Base-by-base conservation (phyloP, 1,140 invertebrate species). In the Drosophila chauvacae region DNA sequence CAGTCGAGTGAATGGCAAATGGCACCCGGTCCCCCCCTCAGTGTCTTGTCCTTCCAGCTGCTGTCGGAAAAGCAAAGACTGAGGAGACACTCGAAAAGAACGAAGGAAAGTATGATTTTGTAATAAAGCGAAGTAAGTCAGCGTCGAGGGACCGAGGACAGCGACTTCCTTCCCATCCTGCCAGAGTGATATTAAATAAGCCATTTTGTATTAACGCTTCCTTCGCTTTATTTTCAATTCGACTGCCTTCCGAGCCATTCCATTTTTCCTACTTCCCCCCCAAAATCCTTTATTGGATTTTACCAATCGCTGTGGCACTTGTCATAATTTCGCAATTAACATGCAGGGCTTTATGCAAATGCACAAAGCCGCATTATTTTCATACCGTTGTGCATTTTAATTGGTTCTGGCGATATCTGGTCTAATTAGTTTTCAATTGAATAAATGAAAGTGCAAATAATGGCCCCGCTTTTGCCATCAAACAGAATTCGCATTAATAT, bases 101-200 rank as follows among this genome's bases (percentile, higher is more conserved):
- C 66, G 64, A 20, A 5, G 35, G 39, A 60, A 28, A 50, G 41
- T 59, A 72, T 60, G 62, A 77, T 77, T 77, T 77, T 68, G 74
- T 65, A 77, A 77, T 77, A 77, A 77, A 60, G 63, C 56, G 39
- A 77, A 77, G 74, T 61, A 77, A 77, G 63, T 41, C 48, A 18
- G 50, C 23, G 14, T 13, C 60, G 14, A 18, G 33, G 60, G 47
- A 41, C 18, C 18, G 42, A 2, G 16, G 23, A 35, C 20, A 18
- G 16, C 33, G 11, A 20, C n/a, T 59, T 42, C 51, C 33, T 35
- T 35, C 45, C n/a, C 64, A 30, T 41, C 18, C 47, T 11, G 37
- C 18, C 28, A 16, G 14, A 33, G 48, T 41, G n/a, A 55, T 55
- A 77, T 76, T 51, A 45, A 75, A 66, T 53, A 77, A 77, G 73